Conservation (phyloP, 2,113 vertebrate genomes). For the Chlorodrepanis virens region DNA sequence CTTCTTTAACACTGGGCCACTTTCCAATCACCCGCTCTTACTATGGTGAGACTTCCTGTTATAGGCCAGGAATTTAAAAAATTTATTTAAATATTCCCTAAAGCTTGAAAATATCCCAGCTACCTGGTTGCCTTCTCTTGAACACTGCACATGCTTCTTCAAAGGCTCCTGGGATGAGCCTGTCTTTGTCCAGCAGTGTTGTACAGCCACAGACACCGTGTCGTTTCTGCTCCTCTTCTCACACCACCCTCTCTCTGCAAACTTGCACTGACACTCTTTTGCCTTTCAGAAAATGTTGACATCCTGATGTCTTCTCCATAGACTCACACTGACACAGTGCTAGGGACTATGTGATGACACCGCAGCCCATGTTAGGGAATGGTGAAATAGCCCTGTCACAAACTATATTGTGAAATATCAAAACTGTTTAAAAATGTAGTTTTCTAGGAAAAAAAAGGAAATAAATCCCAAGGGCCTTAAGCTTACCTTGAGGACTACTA, state of each 20-base stretch:
- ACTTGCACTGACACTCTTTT: constrained; percentile 31
- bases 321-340: constrained; percentile 52
- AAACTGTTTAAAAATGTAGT: constrained; percentile 20
- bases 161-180: background rate
- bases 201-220: background rate
- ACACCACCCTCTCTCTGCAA: background rate
- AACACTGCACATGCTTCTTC: background rate
- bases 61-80: background rate
- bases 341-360: constrained; percentile 62
- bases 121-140: background rate
- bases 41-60: background rate
- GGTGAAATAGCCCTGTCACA: constrained; percentile 58
- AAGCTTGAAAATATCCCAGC: background rate
- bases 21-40: background rate
- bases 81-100: background rate
- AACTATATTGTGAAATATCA: constrained; percentile 23
- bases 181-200: background rate
- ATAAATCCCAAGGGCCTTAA: background rate
- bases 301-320: constrained; percentile 47
- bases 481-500: background rate
- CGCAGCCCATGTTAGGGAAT: background rate
- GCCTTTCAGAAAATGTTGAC: constrained; percentile 29
- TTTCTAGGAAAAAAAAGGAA: background rate
- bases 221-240: background rate
- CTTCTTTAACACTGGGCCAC: background rate